Conservation (phyloP, 1,140 invertebrate species). For the Drosophila repleta region DNA sequence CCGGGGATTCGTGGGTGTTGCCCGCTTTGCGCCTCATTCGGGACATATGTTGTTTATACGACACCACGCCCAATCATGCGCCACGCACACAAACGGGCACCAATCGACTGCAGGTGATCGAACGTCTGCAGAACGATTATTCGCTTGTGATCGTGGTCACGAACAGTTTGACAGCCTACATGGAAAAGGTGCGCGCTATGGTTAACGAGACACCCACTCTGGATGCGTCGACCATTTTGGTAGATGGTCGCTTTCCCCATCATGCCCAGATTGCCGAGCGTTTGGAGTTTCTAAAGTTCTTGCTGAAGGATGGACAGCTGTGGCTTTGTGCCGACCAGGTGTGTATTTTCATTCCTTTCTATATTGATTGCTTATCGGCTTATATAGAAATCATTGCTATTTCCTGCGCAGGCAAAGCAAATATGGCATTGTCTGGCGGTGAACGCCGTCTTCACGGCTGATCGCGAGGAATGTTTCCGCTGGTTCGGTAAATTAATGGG, state of each 20-base stretch:
- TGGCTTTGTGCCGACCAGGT: slow-evolving; percentile 97
- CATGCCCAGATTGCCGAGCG: slow-evolving; percentile 96
- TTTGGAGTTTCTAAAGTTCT: slow-evolving; percentile 96
- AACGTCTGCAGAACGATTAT: slow-evolving; percentile 95
- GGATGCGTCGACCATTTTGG: slow-evolving; percentile 92
- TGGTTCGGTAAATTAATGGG: slow-evolving; percentile 99
- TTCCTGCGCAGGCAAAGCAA: slow-evolving; percentile 89
- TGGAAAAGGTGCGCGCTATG: slow-evolving; percentile 92
- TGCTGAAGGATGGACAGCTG: slow-evolving; percentile 96
- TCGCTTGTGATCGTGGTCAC: slow-evolving; percentile 96
- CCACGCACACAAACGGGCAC: slow-evolving; percentile 87
- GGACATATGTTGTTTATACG: slow-evolving; percentile 97
- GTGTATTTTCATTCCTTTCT: neutral
- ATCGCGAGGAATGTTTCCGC: slow-evolving; percentile 98
- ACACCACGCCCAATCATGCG: slow-evolving; percentile 90
- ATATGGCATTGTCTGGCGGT: slow-evolving; percentile 98
- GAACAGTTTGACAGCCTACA: slow-evolving; percentile 95
- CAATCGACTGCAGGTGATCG: slow-evolving; percentile 92
- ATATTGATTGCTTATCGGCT: neutral
- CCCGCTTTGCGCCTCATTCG: slow-evolving; percentile 97
- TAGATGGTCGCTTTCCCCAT: slow-evolving; percentile 96
- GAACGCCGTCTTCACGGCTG: slow-evolving; percentile 94
- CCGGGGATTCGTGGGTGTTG: slow-evolving; percentile 93
- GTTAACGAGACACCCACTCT: slow-evolving; percentile 90
- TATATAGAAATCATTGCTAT: slow-evolving; percentile 5